Evolutionary conservation across 1,140 invertebrate genomes (phyloP).

Genomic region (Drosophila bipectinata): DNA sequence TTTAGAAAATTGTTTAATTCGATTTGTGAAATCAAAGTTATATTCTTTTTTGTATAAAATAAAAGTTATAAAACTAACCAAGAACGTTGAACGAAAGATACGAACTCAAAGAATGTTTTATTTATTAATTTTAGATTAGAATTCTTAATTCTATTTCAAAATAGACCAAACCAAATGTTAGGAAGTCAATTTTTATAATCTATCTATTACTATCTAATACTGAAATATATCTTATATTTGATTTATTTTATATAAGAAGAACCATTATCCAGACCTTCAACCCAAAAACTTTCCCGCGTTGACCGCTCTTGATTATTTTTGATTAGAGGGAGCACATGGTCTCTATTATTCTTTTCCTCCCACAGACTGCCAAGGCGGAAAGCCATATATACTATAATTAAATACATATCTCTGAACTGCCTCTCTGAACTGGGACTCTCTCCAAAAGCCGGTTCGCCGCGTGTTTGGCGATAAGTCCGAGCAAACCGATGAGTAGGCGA

Average conservation of each 20-base stretch:
- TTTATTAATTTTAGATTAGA: no score
- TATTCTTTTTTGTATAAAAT: no score
- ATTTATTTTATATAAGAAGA: neutral
- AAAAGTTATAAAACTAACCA: no score
- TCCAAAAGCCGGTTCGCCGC: constrained; percentile 53
- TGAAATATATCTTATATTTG: neutral
- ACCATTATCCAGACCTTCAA: constrained; percentile 35
- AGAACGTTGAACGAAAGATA: no score
- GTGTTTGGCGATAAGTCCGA: constrained; percentile 62
- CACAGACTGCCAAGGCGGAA: constrained; percentile 17
- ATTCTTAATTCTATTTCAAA: no score
- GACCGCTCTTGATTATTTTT: constrained; percentile 42
- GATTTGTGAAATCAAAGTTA: neutral
- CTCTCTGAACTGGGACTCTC: constrained; percentile 8
- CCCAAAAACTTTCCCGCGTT: constrained; percentile 27
- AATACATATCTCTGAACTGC: neutral
- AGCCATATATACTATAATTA: constrained; percentile 8
- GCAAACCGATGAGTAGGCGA: constrained; percentile 20
- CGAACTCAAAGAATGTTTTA: no score
- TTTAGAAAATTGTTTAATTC: constrained; percentile 19
- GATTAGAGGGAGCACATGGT: constrained; percentile 12
- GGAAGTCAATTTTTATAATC: no score
- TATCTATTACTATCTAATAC: no score
- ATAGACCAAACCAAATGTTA: neutral
- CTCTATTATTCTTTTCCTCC: neutral